Conservation (phyloP, 2,797 vertebrate species). For the Lerista edwardsae region DNA sequence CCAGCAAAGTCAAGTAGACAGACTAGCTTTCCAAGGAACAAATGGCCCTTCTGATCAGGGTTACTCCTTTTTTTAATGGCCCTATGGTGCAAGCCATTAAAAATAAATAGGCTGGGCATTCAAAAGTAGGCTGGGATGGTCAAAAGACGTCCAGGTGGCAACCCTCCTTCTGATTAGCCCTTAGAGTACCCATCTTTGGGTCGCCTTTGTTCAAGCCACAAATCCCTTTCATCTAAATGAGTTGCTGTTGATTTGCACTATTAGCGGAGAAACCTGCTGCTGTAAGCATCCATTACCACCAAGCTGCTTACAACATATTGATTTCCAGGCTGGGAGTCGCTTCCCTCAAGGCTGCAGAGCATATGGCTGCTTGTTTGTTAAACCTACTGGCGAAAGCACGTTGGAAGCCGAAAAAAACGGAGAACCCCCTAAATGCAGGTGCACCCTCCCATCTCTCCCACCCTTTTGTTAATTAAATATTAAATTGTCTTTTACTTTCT, state of each 20-base stretch:
- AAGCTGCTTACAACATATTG: constrained; percentile 65
- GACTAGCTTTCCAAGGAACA: constrained; percentile 32
- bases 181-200: constrained; percentile 34
- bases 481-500: not conserved
- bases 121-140: not conserved
- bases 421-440: not conserved
- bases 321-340: constrained; percentile 66
- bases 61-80: not conserved
- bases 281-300: constrained; percentile 68
- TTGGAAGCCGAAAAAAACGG: constrained; percentile 26
- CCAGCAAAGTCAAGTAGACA: constrained; percentile 4
- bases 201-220: constrained; percentile 41
- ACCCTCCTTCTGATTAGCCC: constrained; percentile 46
- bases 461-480: not conserved
- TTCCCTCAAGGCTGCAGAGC: constrained; percentile 62
- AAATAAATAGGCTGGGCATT: not conserved
- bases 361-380: constrained; percentile 63
- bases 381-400: constrained; percentile 57
- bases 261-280: constrained; percentile 68
- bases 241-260: constrained; percentile 44
- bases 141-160: not conserved
- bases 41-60: constrained; percentile 39
- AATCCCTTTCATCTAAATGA: constrained; percentile 68
- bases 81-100: not conserved
- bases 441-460: not conserved